phyloP scores from a whole-genome alignment of 1,140 invertebrate genomes.

The Zophobas morio region DNA sequence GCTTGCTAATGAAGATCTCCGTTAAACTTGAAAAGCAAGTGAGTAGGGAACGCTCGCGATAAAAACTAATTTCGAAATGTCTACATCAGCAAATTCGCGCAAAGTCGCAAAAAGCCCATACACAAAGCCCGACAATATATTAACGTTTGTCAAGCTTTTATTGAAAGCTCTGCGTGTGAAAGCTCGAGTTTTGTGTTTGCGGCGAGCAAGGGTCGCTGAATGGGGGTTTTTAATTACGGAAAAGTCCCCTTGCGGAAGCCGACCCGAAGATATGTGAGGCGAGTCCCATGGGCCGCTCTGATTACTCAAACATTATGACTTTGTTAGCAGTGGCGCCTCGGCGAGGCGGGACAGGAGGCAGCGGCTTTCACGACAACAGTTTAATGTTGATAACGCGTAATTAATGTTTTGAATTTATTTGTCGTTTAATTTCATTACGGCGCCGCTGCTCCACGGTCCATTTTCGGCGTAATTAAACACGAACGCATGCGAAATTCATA shows the following conservation, averaged over 20 bases:
- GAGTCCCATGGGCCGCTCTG: slow-evolving; percentile 20
- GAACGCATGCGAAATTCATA: slow-evolving; percentile 29
- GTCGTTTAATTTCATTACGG: slow-evolving; percentile 8
- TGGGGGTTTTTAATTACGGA: slow-evolving; percentile 25
- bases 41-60: slow-evolving; percentile 14
- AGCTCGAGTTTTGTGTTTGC: slow-evolving; percentile 13
- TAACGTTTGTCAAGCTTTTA: slow-evolving; percentile 13
- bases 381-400: slow-evolving; percentile 32
- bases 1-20: slow-evolving; percentile 32
- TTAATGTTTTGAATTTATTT: slow-evolving; percentile 37
- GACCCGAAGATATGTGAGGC: slow-evolving; percentile 19
- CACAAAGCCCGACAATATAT: slow-evolving; percentile 13
- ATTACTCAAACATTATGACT: slow-evolving; percentile 20
- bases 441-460: slow-evolving; percentile 20
- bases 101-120: slow-evolving; percentile 7
- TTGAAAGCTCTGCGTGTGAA: slow-evolving; percentile 26
- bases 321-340: slow-evolving; percentile 32
- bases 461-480: slow-evolving; percentile 33
- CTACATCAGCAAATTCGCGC: slow-evolving; percentile 20
- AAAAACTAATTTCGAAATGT: slow-evolving; percentile 29
- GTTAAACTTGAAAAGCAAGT: slow-evolving; percentile 17
- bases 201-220: slow-evolving; percentile 11
- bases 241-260: slow-evolving; percentile 22
- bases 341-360: background rate
- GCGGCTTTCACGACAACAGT: slow-evolving; percentile 12